phyloP scores from a whole-genome alignment of 2,888 invertebrate species.

The Acheta domesticus region DNA sequence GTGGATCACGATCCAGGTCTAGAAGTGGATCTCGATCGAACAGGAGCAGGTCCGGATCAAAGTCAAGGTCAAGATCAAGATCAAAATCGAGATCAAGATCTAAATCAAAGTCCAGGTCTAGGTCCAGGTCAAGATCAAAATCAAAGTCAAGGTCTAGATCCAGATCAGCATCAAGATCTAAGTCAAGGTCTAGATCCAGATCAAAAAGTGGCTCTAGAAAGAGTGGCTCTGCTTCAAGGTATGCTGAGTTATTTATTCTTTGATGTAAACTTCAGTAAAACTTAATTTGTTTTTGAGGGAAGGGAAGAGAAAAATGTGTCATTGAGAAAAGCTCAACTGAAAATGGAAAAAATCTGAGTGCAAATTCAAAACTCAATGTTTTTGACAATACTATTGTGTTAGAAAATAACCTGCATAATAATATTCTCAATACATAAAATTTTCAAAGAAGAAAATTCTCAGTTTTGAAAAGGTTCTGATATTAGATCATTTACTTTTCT shows the following conservation, averaged over 20 bases:
- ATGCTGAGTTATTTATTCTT: constrained; percentile 34
- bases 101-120: constrained; percentile 45
- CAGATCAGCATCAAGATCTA: constrained; percentile 41
- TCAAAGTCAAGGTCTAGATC: constrained; percentile 48
- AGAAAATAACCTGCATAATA: no score
- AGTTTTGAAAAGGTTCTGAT: no score
- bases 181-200: constrained; percentile 36
- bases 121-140: constrained; percentile 47
- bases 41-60: constrained; percentile 41
- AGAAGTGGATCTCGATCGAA: constrained; percentile 40
- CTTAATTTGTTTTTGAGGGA: no score
- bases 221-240: constrained; percentile 40
- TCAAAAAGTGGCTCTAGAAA: constrained; percentile 35
- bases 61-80: constrained; percentile 41
- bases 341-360: no score
- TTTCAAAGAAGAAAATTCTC: no score
- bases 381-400: no score
- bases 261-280: no score
- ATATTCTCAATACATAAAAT: no score
- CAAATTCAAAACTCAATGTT: no score
- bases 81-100: constrained; percentile 43
- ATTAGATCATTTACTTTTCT: constrained; percentile 33
- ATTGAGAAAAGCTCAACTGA: no score
- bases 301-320: no score
- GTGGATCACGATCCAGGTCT: constrained; percentile 40